Conservation (phyloP, 2,888 invertebrate genomes). For the Imbricaverruca yamaguchii region DNA sequence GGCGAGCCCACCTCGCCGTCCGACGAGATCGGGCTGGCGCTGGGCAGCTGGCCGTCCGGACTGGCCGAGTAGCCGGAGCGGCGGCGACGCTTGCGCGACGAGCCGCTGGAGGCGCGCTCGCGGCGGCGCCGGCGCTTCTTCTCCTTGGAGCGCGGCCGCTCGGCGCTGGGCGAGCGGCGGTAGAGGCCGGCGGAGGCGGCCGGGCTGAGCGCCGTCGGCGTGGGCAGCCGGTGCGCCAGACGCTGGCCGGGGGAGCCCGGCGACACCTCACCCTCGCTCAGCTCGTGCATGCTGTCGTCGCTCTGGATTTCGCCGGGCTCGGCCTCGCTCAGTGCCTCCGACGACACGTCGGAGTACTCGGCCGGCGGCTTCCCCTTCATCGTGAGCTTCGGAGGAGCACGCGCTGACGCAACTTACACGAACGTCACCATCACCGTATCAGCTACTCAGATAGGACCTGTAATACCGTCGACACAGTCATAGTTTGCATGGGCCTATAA, state of each 20-base stretch:
- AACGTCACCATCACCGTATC: too few relatives aligned
- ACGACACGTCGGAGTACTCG: constrained; percentile 90
- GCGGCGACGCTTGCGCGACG: constrained; percentile 11
- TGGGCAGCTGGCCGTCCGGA: constrained; percentile 9
- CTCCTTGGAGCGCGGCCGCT: background rate
- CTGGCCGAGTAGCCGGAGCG: background rate
- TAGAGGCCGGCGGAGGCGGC: background rate
- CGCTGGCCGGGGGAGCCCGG: background rate
- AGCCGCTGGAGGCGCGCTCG: background rate
- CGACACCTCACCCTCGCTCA: constrained; percentile 8
- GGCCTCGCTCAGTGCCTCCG: constrained; percentile 79
- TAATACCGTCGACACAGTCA: too few relatives aligned
- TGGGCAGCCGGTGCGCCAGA: background rate
- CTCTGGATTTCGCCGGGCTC: constrained; percentile 85
- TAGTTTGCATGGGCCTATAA: too few relatives aligned
- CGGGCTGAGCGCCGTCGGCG: background rate
- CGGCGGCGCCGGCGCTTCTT: constrained; percentile 13
- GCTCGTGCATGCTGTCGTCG: constrained; percentile 25
- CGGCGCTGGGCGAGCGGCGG: constrained; percentile 6
- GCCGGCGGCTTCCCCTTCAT: constrained; percentile 46
- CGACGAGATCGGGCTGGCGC: constrained; percentile 26
- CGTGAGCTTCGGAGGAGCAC: background rate
- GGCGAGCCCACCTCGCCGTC: constrained; percentile 19
- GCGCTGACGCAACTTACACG: too few relatives aligned
- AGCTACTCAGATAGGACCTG: too few relatives aligned